Evolutionary conservation across 2,888 invertebrate species (phyloP).

Genomic region (Panzeria rudis): DNA sequence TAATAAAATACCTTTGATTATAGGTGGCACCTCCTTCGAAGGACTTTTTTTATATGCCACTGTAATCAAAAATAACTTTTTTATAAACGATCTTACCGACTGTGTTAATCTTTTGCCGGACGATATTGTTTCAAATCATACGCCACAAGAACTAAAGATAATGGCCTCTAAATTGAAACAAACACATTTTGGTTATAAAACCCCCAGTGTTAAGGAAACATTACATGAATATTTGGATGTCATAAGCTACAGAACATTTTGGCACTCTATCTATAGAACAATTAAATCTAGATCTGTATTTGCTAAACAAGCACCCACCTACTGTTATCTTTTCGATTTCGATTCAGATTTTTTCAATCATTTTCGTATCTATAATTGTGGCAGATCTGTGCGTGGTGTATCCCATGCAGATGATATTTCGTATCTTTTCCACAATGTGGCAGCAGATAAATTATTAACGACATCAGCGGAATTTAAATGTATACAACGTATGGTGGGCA

Average conservation of each 20-base stretch:
- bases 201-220: constrained; percentile 73
- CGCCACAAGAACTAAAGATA: constrained; percentile 70
- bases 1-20: constrained; percentile 80
- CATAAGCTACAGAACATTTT: constrained; percentile 77
- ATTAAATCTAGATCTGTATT: constrained; percentile 77
- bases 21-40: constrained; percentile 82
- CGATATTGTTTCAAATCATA: constrained; percentile 75
- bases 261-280: constrained; percentile 80
- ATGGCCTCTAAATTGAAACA: constrained; percentile 75
- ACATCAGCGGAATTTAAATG: constrained; percentile 78
- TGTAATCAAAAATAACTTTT: constrained; percentile 23
- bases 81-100: constrained; percentile 74
- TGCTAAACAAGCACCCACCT: constrained; percentile 77
- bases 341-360: constrained; percentile 82
- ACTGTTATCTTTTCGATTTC: constrained; percentile 81
- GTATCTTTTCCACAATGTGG: constrained; percentile 80
- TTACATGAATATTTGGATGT: constrained; percentile 74
- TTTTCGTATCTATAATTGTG: constrained; percentile 78
- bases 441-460: constrained; percentile 74
- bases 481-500: constrained; percentile 80
- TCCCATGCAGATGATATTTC: constrained; percentile 82
- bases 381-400: constrained; percentile 77
- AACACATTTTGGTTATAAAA: constrained; percentile 76
- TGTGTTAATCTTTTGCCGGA: constrained; percentile 81
- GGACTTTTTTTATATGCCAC: constrained; percentile 79